Evolutionary conservation across 2,888 invertebrate species (phyloP), one percentile per base, ranked within the genome.

Genomic region (Mythimna loreyi): DNA sequence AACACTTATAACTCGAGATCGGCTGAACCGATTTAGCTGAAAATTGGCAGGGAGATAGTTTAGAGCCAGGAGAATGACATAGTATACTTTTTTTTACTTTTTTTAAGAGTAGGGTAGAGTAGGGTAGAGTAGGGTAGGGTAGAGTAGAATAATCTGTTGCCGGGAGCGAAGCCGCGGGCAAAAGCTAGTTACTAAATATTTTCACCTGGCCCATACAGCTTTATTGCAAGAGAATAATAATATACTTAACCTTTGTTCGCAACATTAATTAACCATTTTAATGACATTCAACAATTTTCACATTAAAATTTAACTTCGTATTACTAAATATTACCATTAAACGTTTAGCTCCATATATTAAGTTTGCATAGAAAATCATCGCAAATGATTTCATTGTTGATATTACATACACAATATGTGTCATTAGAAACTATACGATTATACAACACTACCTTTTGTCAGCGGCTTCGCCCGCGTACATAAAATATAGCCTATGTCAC

Each of bases 291-390:
- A 55, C 13, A 30, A 52, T 28, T 47, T 62, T 56, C 25, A 33
- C 8, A 40, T 47, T 13, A 62, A 59, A 58, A 49, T 58, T 9
- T 36, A 70, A 59, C 56, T 58, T 23, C 30, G n/a, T 36, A 55
- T 55, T 50, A 40, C 40, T 40, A 13, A 69, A 45, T 59, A 59
- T 59, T 40, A 55, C 23, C 30, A 30, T 53, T 50, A 59, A 76
- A 9, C 28, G 19, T 28, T 4, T 11, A 21, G 11, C 3, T 30
- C 40, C 52, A 49, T 59, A 16, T 55, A 70, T 55, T 50, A 53
- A 71, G 16, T 19, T 59, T 23, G 19, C 13, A 36, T n/a, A 60
- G 52, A 61, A 61, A 69, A 47, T 75, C 11, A 21, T 67, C 55
- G 36, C 49, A 30, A 33, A 23, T 21, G 36, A 2, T 59, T 40